These are phyloP conservation scores for Enteromius unitaeniatus DNA, from an alignment of 2,797 vertebrate genomes.

Conservation along the genomic window DNA sequence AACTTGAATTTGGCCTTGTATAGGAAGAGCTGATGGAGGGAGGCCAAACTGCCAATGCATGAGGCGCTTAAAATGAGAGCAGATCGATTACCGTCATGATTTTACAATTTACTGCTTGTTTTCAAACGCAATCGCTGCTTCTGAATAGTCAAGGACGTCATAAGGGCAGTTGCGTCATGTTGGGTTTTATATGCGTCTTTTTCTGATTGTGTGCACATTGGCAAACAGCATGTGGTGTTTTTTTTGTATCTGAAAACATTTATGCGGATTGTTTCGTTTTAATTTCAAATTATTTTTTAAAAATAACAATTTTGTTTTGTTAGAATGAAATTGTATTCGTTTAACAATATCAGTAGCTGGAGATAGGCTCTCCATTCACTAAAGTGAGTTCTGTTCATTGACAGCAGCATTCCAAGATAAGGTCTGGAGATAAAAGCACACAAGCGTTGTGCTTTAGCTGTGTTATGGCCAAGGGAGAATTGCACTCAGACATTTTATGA, in stretches of 20 bases:
- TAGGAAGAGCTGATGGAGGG: background rate
- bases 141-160: constrained; percentile 38
- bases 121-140: background rate
- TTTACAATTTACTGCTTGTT: constrained; percentile 13
- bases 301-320: background rate
- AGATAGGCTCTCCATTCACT: background rate
- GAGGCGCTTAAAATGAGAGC: background rate
- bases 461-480: background rate
- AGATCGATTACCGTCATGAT: background rate
- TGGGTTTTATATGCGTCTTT: background rate
- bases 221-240: background rate
- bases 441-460: background rate
- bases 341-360: background rate
- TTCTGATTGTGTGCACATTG: background rate
- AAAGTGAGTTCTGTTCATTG: background rate
- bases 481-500: constrained; percentile 11
- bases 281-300: background rate
- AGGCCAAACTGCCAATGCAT: background rate
- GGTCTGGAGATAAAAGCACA: background rate
- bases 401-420: background rate
- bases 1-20: constrained; percentile 21
- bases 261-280: too few species aligned
- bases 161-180: constrained; percentile 47
- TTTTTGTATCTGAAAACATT: background rate
- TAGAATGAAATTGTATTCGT: background rate